Conservation (phyloP, 2,113 vertebrate species). For the Perccottus glenii region DNA sequence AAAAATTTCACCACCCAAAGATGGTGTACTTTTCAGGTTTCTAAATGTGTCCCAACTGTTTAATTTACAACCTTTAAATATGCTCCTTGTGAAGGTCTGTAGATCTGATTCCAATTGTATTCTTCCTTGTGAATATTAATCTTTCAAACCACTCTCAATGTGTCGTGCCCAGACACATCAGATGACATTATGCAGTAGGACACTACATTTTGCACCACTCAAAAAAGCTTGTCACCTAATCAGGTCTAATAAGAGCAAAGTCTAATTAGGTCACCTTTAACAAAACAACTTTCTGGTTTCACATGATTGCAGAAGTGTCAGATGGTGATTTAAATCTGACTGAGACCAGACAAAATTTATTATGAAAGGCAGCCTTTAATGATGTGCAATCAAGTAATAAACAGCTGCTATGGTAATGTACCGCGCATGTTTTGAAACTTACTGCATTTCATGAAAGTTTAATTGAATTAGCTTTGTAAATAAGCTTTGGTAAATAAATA, state of each 20-base stretch:
- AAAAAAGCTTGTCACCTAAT: constrained; percentile 29
- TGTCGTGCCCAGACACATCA: background rate
- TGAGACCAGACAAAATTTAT: background rate
- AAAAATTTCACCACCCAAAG: no score
- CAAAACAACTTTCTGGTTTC: constrained; percentile 16
- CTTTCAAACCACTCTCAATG: background rate
- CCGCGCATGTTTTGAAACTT: background rate
- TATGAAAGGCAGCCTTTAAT: constrained; percentile 8
- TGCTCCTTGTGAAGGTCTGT: no score
- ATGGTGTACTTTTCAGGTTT: no score
- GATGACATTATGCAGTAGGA: constrained; percentile 7
- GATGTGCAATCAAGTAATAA: background rate
- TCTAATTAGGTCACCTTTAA: constrained; percentile 45
- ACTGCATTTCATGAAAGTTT: constrained; percentile 10
- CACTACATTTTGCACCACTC: background rate
- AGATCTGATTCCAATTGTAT: no score
- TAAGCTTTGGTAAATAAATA: background rate
- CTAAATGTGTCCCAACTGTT: no score
- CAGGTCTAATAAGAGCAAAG: constrained; percentile 24
- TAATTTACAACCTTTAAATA: no score
- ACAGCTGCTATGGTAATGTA: background rate
- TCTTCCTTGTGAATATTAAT: background rate
- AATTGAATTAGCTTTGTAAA: constrained; percentile 10
- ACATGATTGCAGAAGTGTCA: constrained; percentile 1
- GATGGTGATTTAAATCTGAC: constrained; percentile 10